These are phyloP conservation scores for Oryzias curvinotus DNA, from an alignment of 2,113 vertebrate species.

Conservation along the genomic window DNA sequence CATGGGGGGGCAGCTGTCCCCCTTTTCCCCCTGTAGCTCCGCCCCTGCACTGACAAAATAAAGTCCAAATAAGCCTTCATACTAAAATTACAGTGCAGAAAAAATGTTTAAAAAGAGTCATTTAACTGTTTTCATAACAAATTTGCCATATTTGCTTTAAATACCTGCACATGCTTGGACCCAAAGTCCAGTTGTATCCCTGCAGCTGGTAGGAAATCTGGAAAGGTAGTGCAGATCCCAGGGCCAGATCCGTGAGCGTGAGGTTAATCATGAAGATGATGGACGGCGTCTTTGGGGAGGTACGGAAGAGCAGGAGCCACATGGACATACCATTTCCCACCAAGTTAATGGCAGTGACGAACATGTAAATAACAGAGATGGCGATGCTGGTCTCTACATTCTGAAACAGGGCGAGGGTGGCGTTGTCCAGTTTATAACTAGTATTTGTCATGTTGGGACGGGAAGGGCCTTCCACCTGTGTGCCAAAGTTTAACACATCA, in stretches of 20 bases:
- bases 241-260: slow-evolving; percentile 85
- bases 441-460: slow-evolving; percentile 50
- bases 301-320: slow-evolving; percentile 84
- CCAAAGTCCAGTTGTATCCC: slow-evolving; percentile 83
- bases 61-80: no score
- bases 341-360: slow-evolving; percentile 82
- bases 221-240: slow-evolving; percentile 86
- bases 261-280: slow-evolving; percentile 96
- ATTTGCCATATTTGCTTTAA: no score
- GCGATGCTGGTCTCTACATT: slow-evolving; percentile 54
- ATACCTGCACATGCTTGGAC: slow-evolving; percentile 80
- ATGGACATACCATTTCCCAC: slow-evolving; percentile 86
- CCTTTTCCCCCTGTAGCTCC: no score
- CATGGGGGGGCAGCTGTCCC: no score
- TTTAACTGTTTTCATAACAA: no score
- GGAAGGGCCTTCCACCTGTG: slow-evolving; percentile 19
- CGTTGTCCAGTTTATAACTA: slow-evolving; percentile 74
- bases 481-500: background rate
- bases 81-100: no score
- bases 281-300: slow-evolving; percentile 84
- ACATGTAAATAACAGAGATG: slow-evolving; percentile 80
- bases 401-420: slow-evolving; percentile 80
- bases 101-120: no score
- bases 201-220: slow-evolving; percentile 86
- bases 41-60: no score